Base-by-base conservation (phyloP, 2,888 invertebrate genomes). In the Dendrolimus pini region DNA sequence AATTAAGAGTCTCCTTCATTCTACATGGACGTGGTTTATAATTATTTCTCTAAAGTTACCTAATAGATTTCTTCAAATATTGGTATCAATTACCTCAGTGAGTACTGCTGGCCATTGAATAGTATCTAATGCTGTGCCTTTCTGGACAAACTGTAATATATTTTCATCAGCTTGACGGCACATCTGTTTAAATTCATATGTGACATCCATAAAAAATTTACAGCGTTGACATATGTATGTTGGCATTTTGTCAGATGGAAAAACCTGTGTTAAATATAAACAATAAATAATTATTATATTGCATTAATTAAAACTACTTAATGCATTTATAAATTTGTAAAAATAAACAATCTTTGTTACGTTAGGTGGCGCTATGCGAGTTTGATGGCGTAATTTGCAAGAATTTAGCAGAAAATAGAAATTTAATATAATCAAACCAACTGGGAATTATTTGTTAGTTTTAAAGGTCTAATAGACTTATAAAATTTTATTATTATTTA, bases 131-230 rank as follows among this genome's bases (percentile, higher is more conserved):
- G 93, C 77, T 41, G 89, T 85, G 41, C 94, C 95, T 42, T 93
- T 93, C 52, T 94, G 91, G 41, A 95, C 88, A 76, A 91, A 95
- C 60, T 94, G 92, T 60, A 95, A 91, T 8, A 96, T 82, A 1
- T 93, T 91, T 66, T 94, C 95, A 74, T 96, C 95, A 0, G 95
- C 93, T 72, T 93, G 93, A 65, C 95, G 94, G 69, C 95, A 95
- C 73, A 95, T 93, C 60, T 94, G 92, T 74, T 96, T 96, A 70
- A 94, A 96, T 58, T 93, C 93, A 82, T 95, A 95, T 56, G 93
- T 93, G 61, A 94, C 88, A 60, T 93, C 93, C 74, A 95, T 93
- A 65, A 94, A 93, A 70, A 92, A 86, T 41, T 93, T 93, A 70
- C 96, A 96, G 53, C 91, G 91, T 53, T 86, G 90, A 75, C 96